Percentiles rank a stretch among this genome's conserved stretches.
These are phyloP conservation scores for Stomatorhinus ivindoensis DNA, from an alignment of 2,113 vertebrate species.

Conservation along the genomic window DNA sequence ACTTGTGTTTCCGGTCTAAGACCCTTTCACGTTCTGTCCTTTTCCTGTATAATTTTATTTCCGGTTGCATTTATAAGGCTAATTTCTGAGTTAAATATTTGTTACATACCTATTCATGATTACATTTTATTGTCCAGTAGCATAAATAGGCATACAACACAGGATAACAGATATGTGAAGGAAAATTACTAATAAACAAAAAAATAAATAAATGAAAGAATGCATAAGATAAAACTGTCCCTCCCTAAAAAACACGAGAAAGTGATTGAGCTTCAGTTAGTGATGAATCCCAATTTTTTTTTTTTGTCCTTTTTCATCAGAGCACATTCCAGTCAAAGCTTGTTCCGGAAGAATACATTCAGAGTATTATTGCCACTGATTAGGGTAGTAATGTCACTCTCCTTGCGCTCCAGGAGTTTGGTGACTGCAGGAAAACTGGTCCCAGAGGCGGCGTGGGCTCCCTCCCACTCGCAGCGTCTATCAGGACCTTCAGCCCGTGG, in stretches of 20 bases:
- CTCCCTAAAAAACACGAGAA: not conserved
- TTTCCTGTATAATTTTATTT: constrained; percentile 62
- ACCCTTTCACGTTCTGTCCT: constrained; percentile 38
- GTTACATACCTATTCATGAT: constrained; percentile 22
- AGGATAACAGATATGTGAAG: not conserved
- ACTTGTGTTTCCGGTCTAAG: not conserved
- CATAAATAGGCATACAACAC: not conserved
- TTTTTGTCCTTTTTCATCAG: not conserved
- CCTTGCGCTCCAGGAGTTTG: not conserved
- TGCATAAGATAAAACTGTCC: not conserved
- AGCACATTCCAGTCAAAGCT: not conserved
- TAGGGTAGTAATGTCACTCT: not conserved
- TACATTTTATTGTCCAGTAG: not conserved
- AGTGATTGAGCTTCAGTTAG: constrained; percentile 6
- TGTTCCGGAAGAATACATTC: not conserved
- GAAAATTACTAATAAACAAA: not conserved
- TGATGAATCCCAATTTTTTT: constrained; percentile 15
- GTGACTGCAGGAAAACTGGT: not conserved
- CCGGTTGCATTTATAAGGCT: constrained; percentile 57
- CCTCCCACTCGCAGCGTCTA: not conserved
- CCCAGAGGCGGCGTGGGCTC: too few species aligned
- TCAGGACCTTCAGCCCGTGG: not conserved
- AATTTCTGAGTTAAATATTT: constrained; percentile 65
- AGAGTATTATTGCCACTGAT: not conserved
- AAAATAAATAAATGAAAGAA: not conserved